Evolutionary conservation across 2,113 vertebrate genomes (phyloP), one percentile per base, ranked within the genome.

Genomic region (Archilochus colubris): DNA sequence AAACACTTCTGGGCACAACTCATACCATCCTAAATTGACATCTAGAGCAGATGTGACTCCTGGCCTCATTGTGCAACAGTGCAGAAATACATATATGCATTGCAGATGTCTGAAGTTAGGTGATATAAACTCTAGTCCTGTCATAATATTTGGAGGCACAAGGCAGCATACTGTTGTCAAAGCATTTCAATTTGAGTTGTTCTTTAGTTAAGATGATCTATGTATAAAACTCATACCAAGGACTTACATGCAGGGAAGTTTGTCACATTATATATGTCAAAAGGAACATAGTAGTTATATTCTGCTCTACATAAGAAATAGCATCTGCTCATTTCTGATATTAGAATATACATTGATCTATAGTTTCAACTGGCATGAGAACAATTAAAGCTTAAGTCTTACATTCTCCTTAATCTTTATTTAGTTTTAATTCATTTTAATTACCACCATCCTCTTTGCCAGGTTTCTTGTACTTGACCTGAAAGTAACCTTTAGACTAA

Each of bases 401-500:
- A 78, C 36, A 84, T 91, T 96, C 93, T 78, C 64, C 82, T 97
- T 96, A 95, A 91, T 86, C 51, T 90, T 97, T 94, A 95, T 95
- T 93, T 97, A 95, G 89, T 96, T 96, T 91, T 97, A 97, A 96
- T 96, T 96, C 20, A 14, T 93, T 98, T 97, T 95, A 76, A 94
- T 97, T 92, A 88, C 74, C 57, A 57, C 19, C 16, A 19, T 50
- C 61, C 38, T 17, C 70, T 95, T 96, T 95, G 85, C 96, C 96
- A 96, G 80, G 58, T 95, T 97, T 97, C 86, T 96, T 91, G 61
- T 95, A 91, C 23, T 43, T 96, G 97, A 95, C 95, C 95, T 97
- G 86, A 97, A 98, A 94, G 85, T 96, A 97, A 97, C 94, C 96
- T 96, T 96, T 94, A 86, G 70, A 97, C 77, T 95, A 96, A 95